Conservation (phyloP, 2,797 vertebrate genomes). For the Cephalopachus bancanus region DNA sequence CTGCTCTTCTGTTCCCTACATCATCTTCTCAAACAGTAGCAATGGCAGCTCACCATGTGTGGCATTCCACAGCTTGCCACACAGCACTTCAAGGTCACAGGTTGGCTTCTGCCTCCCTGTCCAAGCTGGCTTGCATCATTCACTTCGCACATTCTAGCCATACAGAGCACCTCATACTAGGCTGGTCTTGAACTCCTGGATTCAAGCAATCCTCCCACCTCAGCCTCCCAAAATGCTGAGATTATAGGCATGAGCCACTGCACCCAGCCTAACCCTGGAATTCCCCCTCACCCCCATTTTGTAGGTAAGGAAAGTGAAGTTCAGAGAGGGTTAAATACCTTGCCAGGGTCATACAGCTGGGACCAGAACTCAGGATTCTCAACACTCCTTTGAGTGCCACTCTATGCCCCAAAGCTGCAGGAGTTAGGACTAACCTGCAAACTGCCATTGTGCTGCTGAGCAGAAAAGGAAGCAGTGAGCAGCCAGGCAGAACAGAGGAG, state of each 20-base stretch:
- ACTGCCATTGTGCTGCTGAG: constrained; percentile 91
- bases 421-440: constrained; percentile 91
- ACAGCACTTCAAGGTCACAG: background rate
- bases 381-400: background rate
- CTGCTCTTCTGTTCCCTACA: background rate
- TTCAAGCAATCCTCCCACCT: too few species aligned
- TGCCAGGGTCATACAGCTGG: background rate
- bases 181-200: too few species aligned
- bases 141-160: background rate
- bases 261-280: background rate
- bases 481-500: constrained; percentile 94
- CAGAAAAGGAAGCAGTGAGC: constrained; percentile 92
- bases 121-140: background rate
- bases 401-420: background rate
- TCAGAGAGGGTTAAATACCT: constrained; percentile 5
- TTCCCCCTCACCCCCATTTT: background rate
- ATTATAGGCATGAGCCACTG: too few species aligned
- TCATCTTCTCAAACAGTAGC: background rate
- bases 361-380: background rate
- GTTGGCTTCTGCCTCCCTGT: background rate
- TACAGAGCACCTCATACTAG: background rate
- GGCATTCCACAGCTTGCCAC: background rate
- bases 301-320: constrained; percentile 16
- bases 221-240: too few species aligned
- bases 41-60: background rate